Evolutionary conservation across 1,140 invertebrate genomes (phyloP).

Genomic region (Aporrectodea caliginosa): DNA sequence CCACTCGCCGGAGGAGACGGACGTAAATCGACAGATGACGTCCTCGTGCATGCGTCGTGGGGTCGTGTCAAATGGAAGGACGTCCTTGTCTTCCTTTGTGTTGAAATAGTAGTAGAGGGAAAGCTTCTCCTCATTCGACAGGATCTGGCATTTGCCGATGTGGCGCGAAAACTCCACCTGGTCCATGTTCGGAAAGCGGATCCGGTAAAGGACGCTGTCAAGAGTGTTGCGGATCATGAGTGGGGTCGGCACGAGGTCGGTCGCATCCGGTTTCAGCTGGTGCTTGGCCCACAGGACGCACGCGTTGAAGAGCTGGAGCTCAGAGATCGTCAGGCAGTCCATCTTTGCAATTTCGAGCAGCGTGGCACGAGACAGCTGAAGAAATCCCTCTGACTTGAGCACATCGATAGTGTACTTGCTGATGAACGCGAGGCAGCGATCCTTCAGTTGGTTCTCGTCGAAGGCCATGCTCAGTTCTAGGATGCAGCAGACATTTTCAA

Average conservation of each 20-base stretch:
- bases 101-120: slow-evolving; percentile 14
- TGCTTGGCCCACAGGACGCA: slow-evolving; percentile 22
- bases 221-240: slow-evolving; percentile 1
- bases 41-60: neutral
- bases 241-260: neutral
- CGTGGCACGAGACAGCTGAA: neutral
- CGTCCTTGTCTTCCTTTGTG: neutral
- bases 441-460: slow-evolving; percentile 4
- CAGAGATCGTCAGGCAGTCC: slow-evolving; percentile 2
- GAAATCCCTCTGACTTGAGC: slow-evolving; percentile 5
- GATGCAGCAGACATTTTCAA: slow-evolving; percentile 18
- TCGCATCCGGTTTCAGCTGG: neutral
- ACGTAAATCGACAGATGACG: neutral
- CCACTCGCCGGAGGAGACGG: neutral
- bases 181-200: slow-evolving; percentile 24
- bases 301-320: neutral
- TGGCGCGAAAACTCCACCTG: slow-evolving; percentile 15
- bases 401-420: neutral
- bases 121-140: slow-evolving; percentile 16
- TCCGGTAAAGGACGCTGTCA: slow-evolving; percentile 18
- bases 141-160: slow-evolving; percentile 10
- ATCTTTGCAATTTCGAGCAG: neutral
- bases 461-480: slow-evolving; percentile 10
- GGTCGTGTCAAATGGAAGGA: neutral
- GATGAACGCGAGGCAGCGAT: slow-evolving; percentile 7